Evolutionary conservation across 2,888 invertebrate genomes (phyloP).

Genomic region (Chloromyia formosa): DNA sequence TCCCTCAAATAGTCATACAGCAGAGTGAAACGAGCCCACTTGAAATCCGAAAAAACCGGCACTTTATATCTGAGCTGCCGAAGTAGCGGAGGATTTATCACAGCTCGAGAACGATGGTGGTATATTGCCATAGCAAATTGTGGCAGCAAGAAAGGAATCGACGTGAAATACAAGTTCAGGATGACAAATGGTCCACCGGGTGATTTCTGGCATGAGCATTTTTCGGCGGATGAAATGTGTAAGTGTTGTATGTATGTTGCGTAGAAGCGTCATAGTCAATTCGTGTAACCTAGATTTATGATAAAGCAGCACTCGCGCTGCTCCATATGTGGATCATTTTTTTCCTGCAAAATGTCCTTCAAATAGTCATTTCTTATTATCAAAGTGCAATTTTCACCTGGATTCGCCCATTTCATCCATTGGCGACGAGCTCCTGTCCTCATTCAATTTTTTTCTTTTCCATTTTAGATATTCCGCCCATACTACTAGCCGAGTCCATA

Average conservation of each 20-base stretch:
- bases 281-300: no score
- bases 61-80: conserved; percentile 69
- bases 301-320: no score
- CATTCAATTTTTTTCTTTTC: conserved; percentile 34
- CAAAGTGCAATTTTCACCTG: no score
- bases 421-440: neutral
- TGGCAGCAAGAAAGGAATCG: conserved; percentile 76
- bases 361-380: no score
- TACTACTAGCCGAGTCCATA: conserved; percentile 77
- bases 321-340: no score
- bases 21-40: conserved; percentile 52
- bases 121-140: conserved; percentile 88
- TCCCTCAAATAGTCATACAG: conserved; percentile 5
- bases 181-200: conserved; percentile 88
- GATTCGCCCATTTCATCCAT: neutral
- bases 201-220: conserved; percentile 87
- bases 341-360: no score
- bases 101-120: conserved; percentile 93
- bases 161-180: conserved; percentile 79
- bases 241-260: conserved; percentile 62
- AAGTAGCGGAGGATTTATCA: conserved; percentile 77
- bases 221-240: conserved; percentile 96
- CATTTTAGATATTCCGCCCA: conserved; percentile 82
- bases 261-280: no score
- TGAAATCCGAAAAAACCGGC: conserved; percentile 54